Percentiles rank a stretch among this genome's conserved stretches.
Evolutionary conservation across 1,140 invertebrate genomes (phyloP).

Genomic region (Heliothis virescens): DNA sequence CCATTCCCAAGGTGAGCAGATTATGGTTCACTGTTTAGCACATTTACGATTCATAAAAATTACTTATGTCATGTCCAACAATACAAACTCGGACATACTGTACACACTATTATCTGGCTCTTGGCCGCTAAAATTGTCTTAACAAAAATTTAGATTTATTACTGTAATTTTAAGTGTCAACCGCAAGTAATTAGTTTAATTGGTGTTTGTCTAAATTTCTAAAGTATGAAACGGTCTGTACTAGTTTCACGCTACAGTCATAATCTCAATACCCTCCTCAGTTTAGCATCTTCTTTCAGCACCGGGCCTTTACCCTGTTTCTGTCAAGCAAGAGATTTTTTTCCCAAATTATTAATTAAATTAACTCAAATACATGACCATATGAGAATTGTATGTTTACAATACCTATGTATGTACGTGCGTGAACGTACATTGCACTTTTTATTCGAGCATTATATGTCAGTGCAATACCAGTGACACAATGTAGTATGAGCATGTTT

Average conservation of each 20-base stretch:
- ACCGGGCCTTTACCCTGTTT: too few relatives aligned
- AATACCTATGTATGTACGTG: background rate
- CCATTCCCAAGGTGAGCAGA: conserved; percentile 74
- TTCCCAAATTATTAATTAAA: too few relatives aligned
- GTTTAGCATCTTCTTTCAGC: too few relatives aligned
- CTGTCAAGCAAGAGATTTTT: background rate
- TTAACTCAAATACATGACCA: background rate
- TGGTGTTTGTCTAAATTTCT: background rate
- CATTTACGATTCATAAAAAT: conserved; percentile 62
- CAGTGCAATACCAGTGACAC: conserved; percentile 30
- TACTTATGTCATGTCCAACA: conserved; percentile 69
- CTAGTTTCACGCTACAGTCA: background rate
- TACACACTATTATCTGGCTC: conserved; percentile 32
- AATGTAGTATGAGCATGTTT: conserved; percentile 28
- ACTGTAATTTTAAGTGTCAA: conserved; percentile 38
- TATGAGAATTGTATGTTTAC: background rate
- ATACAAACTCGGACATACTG: conserved; percentile 49
- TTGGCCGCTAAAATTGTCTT: conserved; percentile 1
- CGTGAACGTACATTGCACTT: background rate
- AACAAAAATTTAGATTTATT: conserved; percentile 29
- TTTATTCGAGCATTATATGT: conserved; percentile 8
- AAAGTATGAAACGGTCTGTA: background rate
- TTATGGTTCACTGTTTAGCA: conserved; percentile 62
- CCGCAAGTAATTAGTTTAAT: conserved; percentile 35
- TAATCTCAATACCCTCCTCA: background rate